phyloP scores from a whole-genome alignment of 1,140 invertebrate genomes.

The Teleogryllus occipitalis region DNA sequence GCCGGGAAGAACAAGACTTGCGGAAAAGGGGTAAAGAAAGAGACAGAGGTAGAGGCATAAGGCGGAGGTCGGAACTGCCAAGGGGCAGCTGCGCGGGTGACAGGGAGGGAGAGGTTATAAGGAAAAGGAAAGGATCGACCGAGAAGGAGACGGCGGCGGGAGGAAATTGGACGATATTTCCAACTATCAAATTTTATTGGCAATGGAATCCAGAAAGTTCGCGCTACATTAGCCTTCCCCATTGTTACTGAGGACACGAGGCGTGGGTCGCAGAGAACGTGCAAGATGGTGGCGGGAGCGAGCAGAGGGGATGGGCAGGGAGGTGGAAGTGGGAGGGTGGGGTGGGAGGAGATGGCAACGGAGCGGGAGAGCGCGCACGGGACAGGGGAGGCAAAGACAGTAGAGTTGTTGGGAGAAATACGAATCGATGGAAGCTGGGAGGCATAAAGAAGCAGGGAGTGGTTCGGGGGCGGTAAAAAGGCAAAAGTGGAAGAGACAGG shows the following conservation, averaged over 20 bases:
- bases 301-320: not conserved
- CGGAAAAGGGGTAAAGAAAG: too few relatives aligned
- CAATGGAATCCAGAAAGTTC: conserved; percentile 4
- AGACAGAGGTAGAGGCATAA: too few relatives aligned
- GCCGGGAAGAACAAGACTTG: too few relatives aligned
- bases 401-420: too few relatives aligned
- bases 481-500: not conserved
- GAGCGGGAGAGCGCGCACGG: not conserved
- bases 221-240: not conserved
- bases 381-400: not conserved
- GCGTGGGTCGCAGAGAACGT: too few relatives aligned
- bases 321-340: not conserved
- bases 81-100: not conserved
- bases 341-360: not conserved
- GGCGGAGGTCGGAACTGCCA: not conserved
- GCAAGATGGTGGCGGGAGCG: not conserved
- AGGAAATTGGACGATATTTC: conserved; percentile 1
- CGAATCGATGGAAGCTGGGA: too few relatives aligned
- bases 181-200: conserved; percentile 5
- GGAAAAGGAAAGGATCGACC: not conserved
- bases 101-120: not conserved
- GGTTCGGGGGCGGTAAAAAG: too few relatives aligned
- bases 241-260: not conserved
- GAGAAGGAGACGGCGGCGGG: not conserved
- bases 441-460: too few relatives aligned